Percentiles rank a stretch among this genome's conserved stretches.
Conservation (phyloP, 2,113 vertebrate species). For the Tringa solitaria region DNA sequence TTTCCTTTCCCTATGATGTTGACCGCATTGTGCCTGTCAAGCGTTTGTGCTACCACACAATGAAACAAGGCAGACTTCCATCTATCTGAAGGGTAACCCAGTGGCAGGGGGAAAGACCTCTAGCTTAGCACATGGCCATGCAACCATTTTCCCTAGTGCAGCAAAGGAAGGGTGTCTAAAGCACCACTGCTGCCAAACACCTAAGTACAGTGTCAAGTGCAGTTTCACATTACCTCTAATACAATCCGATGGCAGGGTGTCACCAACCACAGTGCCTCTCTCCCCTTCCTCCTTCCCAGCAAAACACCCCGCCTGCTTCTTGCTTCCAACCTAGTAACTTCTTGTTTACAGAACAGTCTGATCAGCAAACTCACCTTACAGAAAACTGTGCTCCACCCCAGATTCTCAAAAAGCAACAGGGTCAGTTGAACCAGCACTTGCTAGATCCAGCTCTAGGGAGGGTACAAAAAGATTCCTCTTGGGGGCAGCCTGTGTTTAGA, state of each 20-base stretch:
- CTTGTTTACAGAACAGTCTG: background rate
- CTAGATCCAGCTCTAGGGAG: background rate
- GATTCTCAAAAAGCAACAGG: background rate
- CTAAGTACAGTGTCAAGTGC: accelerated
- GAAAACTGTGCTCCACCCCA: background rate
- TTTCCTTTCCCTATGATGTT: background rate
- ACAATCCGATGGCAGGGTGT: background rate
- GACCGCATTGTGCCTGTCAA: background rate
- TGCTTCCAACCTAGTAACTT: background rate
- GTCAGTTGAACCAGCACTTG: background rate
- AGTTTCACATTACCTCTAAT: background rate
- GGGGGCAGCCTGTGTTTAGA: background rate
- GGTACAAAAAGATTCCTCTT: background rate
- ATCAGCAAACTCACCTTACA: background rate
- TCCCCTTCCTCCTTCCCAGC: background rate
- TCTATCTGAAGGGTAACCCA: background rate
- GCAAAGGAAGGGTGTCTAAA: background rate
- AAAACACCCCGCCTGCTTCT: background rate
- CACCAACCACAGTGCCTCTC: background rate
- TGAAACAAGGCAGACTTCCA: background rate
- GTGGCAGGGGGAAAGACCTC: background rate
- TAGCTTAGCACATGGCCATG: background rate
- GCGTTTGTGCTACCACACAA: background rate
- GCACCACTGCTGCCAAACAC: background rate
- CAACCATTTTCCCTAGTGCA: background rate